Conservation (phyloP, 2,888 invertebrate species). For the Meiosimyza decipiens region DNA sequence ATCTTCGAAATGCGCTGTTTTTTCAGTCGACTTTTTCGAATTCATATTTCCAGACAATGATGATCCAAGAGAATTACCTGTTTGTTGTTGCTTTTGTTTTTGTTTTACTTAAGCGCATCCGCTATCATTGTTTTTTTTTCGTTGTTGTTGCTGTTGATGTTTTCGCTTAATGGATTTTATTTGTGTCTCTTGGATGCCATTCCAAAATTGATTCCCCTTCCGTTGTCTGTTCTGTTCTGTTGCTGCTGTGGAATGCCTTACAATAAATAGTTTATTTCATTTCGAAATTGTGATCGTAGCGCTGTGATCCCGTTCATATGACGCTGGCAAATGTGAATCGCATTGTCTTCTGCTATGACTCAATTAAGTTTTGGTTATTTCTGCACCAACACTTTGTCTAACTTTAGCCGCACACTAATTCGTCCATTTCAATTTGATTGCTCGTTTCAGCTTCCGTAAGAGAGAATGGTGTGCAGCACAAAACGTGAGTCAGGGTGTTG, state of each 20-base stretch:
- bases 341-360: conserved; percentile 36
- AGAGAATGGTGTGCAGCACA: neutral
- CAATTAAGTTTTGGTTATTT: conserved; percentile 36
- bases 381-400: neutral
- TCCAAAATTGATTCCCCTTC: too few relatives aligned
- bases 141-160: conserved; percentile 17
- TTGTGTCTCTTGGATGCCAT: neutral
- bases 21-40: conserved; percentile 8
- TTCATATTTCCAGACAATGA: conserved; percentile 20
- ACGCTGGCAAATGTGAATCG: neutral
- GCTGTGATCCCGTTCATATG: neutral
- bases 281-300: neutral
- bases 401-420: neutral
- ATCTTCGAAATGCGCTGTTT: neutral
- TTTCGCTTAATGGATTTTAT: conserved; percentile 29
- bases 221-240: neutral
- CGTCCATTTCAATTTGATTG: neutral
- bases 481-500: too few relatives aligned
- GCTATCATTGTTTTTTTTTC: neutral
- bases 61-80: neutral
- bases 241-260: neutral
- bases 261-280: neutral
- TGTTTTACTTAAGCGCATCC: neutral
- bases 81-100: neutral
- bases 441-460: neutral